These are phyloP conservation scores for Australoheros facetus DNA, from an alignment of 2,797 vertebrate species.

Conservation along the genomic window DNA sequence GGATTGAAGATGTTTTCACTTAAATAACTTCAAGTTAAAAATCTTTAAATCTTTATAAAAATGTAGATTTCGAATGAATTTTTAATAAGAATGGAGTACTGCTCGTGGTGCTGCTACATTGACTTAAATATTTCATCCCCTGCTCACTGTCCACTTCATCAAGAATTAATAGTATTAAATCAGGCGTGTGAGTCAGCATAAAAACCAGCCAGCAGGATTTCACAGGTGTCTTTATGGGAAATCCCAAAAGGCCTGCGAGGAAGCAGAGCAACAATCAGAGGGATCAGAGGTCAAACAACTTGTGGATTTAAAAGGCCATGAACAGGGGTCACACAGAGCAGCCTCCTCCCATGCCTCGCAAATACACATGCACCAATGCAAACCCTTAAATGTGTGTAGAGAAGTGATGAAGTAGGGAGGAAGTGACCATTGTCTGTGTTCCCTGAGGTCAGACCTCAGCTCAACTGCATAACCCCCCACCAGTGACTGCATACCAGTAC, in stretches of 20 bases:
- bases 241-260: slow-evolving; percentile 46
- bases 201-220: slow-evolving; percentile 44
- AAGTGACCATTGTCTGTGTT: slow-evolving; percentile 71
- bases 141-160: neutral
- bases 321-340: slow-evolving; percentile 47
- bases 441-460: slow-evolving; percentile 56
- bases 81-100: neutral
- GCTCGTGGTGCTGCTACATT: neutral
- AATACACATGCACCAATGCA: slow-evolving; percentile 40
- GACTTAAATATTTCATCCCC: neutral
- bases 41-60: neutral
- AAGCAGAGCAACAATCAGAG: slow-evolving; percentile 45
- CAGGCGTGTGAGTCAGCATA: slow-evolving; percentile 25
- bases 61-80: neutral
- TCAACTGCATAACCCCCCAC: neutral
- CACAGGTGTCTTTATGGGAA: slow-evolving; percentile 63
- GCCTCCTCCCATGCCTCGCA: slow-evolving; percentile 27
- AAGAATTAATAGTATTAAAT: slow-evolving; percentile 26
- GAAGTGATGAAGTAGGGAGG: slow-evolving; percentile 63
- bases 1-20: neutral
- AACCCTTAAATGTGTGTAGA: slow-evolving; percentile 37
- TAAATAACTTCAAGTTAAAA: neutral
- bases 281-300: slow-evolving; percentile 73
- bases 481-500: neutral
- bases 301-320: slow-evolving; percentile 71